A percentile compares a stretch with the other conserved stretches of the same genome.
Evolutionary conservation across 2,888 invertebrate genomes (phyloP).

Genomic region (Pyralis farinalis): DNA sequence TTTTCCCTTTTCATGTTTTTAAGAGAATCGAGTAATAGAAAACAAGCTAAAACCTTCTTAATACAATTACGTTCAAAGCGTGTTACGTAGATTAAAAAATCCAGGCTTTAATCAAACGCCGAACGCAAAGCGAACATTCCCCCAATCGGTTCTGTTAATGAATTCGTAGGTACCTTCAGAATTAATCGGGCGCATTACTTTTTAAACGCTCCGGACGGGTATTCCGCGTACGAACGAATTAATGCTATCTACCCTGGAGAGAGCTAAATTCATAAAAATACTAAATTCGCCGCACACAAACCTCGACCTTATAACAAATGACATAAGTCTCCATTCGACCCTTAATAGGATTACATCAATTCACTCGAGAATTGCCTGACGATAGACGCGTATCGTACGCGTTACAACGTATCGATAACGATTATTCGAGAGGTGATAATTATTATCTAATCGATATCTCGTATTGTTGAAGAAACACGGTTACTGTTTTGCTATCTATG

Average conservation of each 20-base stretch:
- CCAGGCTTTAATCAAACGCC: background rate
- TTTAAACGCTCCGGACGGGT: background rate
- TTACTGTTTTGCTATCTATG: conserved; percentile 11
- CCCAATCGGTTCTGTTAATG: background rate
- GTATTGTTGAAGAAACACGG: conserved; percentile 23
- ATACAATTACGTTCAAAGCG: too few species aligned
- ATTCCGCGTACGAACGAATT: background rate
- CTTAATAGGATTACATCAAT: background rate
- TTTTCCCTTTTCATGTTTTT: too few species aligned
- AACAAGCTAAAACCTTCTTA: too few species aligned
- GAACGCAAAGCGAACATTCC: background rate
- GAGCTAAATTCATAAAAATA: background rate
- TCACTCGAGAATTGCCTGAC: conserved; percentile 13
- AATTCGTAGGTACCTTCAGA: background rate
- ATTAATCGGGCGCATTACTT: background rate
- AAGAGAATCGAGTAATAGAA: too few species aligned
- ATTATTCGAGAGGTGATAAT: conserved; percentile 30
- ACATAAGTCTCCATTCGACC: conserved; percentile 8
- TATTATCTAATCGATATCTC: conserved; percentile 29
- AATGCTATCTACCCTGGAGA: background rate
- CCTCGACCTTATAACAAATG: background rate
- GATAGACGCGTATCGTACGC: conserved; percentile 29
- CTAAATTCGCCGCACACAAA: too few species aligned
- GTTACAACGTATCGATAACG: conserved; percentile 37
- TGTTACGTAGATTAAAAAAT: background rate